These are phyloP conservation scores for Bursaphelenchus mucronatus DNA, from an alignment of 1,140 invertebrate genomes.

Conservation along the genomic window DNA sequence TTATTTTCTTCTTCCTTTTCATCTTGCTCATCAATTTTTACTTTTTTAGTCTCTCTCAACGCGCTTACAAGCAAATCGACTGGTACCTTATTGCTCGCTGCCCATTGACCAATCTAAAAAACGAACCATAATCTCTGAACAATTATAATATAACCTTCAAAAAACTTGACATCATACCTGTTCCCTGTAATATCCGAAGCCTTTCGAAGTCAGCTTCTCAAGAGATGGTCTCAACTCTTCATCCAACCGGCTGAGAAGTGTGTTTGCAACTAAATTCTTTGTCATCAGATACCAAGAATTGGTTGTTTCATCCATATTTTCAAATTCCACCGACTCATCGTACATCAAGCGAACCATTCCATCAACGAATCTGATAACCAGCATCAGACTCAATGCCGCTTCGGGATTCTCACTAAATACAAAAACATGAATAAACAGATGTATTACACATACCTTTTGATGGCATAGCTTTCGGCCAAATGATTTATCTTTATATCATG, in stretches of 20 bases:
- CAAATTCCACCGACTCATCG: not conserved
- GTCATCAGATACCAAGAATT: slow-evolving; percentile 16
- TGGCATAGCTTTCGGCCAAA: too few species aligned
- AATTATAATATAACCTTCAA: too few species aligned
- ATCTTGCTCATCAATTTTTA: not conserved
- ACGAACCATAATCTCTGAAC: too few species aligned
- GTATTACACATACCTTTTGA: too few species aligned
- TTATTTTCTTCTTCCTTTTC: not conserved
- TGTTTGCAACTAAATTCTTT: slow-evolving; percentile 24
- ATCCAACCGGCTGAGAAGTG: slow-evolving; percentile 11
- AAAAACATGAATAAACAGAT: too few species aligned
- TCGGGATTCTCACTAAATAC: slow-evolving; percentile 5
- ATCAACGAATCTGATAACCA: slow-evolving; percentile 7
- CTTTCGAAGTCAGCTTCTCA: slow-evolving; percentile 17
- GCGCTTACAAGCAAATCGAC: not conserved
- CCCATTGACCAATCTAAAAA: slow-evolving; percentile 1
- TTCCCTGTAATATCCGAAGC: slow-evolving; percentile 42
- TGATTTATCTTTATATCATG: too few species aligned
- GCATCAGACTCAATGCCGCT: slow-evolving; percentile 8
- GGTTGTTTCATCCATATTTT: slow-evolving; percentile 19
- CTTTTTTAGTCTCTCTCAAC: not conserved
- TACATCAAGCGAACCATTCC: not conserved
- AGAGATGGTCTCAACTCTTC: not conserved
- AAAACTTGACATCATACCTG: slow-evolving; percentile 17
- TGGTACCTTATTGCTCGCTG: too few species aligned